phyloP scores from a whole-genome alignment of 2,888 invertebrate genomes.

The Parnassius apollo region DNA sequence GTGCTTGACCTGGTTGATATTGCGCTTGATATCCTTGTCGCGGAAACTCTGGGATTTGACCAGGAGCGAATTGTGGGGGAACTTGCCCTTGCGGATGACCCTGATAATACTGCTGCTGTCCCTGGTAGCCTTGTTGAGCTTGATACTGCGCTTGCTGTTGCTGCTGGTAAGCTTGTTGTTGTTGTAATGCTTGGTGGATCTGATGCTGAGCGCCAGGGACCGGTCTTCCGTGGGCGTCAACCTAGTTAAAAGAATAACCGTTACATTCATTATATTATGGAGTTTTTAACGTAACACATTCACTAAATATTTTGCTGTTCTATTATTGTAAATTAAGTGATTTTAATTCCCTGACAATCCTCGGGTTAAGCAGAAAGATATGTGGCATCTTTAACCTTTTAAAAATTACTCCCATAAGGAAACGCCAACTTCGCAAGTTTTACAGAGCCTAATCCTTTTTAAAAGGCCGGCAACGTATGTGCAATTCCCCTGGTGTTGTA shows the following conservation, averaged over 20 bases:
- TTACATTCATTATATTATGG: no score
- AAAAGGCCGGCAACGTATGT: no score
- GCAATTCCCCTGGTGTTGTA: no score
- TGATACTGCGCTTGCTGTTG: constrained; percentile 35
- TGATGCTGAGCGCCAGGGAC: constrained; percentile 68
- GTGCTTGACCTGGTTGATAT: constrained; percentile 15
- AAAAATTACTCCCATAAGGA: no score
- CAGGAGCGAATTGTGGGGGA: constrained; percentile 29
- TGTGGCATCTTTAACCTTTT: no score
- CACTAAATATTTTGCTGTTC: no score
- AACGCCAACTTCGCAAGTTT: no score
- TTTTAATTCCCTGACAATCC: no score
- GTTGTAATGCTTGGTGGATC: constrained; percentile 58
- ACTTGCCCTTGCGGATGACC: constrained; percentile 29
- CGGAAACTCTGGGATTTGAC: constrained; percentile 20
- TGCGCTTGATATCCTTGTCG: constrained; percentile 27
- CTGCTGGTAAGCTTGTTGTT: constrained; percentile 55
- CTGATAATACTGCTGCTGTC: constrained; percentile 30
- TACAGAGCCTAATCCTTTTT: no score
- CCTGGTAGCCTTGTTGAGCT: constrained; percentile 39
- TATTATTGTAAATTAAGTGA: no score
- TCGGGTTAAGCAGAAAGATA: no score
- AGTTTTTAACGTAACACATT: no score
- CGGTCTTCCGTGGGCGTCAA: constrained; percentile 66
- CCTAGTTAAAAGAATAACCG: constrained; percentile 38